A percentile compares a stretch with the other conserved stretches of the same genome.
Evolutionary conservation across 2,888 invertebrate genomes (phyloP).

Genomic region (Leptinotarsa tumamoca): DNA sequence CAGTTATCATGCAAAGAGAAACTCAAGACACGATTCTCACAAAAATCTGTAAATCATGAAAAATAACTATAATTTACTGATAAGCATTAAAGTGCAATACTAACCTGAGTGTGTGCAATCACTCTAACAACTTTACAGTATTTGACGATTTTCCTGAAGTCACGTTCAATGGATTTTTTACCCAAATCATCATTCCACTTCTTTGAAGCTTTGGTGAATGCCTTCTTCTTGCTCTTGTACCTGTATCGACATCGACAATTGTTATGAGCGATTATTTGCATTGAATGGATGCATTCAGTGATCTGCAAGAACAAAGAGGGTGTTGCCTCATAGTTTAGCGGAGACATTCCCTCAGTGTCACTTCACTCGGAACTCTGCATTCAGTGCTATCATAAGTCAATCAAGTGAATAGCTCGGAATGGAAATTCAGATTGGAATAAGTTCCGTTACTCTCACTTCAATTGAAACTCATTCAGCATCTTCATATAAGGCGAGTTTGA

Average conservation of each 20-base stretch:
- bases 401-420: slow-evolving; percentile 36
- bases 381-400: slow-evolving; percentile 41
- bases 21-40: too few relatives aligned
- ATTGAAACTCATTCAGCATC: too few relatives aligned
- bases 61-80: neutral
- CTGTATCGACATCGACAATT: slow-evolving; percentile 68
- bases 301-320: slow-evolving; percentile 66
- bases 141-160: slow-evolving; percentile 96
- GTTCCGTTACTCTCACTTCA: too few relatives aligned
- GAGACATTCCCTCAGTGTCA: slow-evolving; percentile 69
- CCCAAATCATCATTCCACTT: slow-evolving; percentile 99
- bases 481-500: too few relatives aligned
- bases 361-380: slow-evolving; percentile 50
- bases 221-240: slow-evolving; percentile 99
- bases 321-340: slow-evolving; percentile 80
- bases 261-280: neutral
- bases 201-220: slow-evolving; percentile 97
- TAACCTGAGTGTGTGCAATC: slow-evolving; percentile 97
- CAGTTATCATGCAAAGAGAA: too few relatives aligned
- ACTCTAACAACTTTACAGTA: slow-evolving; percentile 98
- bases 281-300: neutral
- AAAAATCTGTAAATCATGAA: neutral
- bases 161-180: slow-evolving; percentile 95
- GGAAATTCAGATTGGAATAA: too few relatives aligned
- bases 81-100: slow-evolving; percentile 43